These are phyloP conservation scores for Drosophila arawakana DNA, from an alignment of 1,140 invertebrate species.

Conservation along the genomic window DNA sequence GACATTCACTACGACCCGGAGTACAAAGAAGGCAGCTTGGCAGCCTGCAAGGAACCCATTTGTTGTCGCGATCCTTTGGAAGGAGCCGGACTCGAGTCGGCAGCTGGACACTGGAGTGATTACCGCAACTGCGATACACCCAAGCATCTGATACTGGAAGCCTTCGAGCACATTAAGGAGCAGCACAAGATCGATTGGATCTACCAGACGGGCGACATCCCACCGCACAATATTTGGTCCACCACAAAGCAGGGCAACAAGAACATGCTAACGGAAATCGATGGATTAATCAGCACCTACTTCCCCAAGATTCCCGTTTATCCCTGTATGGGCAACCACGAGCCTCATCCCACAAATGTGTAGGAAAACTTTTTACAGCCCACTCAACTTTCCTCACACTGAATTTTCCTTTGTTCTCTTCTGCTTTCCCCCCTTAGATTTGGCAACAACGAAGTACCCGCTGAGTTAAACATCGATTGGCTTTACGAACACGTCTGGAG, in stretches of 20 bases:
- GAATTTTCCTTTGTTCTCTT: not conserved
- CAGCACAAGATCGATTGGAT: slow-evolving; percentile 89
- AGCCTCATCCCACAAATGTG: slow-evolving; percentile 93
- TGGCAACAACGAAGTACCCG: slow-evolving; percentile 52
- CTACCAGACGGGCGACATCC: slow-evolving; percentile 94
- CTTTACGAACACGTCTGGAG: slow-evolving; percentile 88
- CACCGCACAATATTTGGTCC: slow-evolving; percentile 93
- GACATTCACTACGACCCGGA: slow-evolving; percentile 93
- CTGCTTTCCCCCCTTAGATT: slow-evolving; percentile 36
- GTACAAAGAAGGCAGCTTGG: slow-evolving; percentile 87
- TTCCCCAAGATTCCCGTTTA: slow-evolving; percentile 89
- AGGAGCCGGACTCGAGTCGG: slow-evolving; percentile 10
- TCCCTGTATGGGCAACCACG: slow-evolving; percentile 94
- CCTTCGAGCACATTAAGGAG: slow-evolving; percentile 85
- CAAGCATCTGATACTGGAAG: slow-evolving; percentile 87
- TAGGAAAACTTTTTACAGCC: slow-evolving; percentile 18
- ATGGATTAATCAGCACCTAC: slow-evolving; percentile 86
- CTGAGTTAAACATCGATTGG: slow-evolving; percentile 87
- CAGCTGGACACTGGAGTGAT: slow-evolving; percentile 90
- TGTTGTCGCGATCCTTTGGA: slow-evolving; percentile 88
- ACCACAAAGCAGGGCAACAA: slow-evolving; percentile 89
- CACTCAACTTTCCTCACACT: too few relatives aligned
- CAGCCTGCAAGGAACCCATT: slow-evolving; percentile 89
- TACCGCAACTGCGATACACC: slow-evolving; percentile 91
- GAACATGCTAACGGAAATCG: slow-evolving; percentile 86